These are phyloP conservation scores for Acipenser transmontanus DNA, from an alignment of 2,797 vertebrate genomes.

Conservation along the genomic window DNA sequence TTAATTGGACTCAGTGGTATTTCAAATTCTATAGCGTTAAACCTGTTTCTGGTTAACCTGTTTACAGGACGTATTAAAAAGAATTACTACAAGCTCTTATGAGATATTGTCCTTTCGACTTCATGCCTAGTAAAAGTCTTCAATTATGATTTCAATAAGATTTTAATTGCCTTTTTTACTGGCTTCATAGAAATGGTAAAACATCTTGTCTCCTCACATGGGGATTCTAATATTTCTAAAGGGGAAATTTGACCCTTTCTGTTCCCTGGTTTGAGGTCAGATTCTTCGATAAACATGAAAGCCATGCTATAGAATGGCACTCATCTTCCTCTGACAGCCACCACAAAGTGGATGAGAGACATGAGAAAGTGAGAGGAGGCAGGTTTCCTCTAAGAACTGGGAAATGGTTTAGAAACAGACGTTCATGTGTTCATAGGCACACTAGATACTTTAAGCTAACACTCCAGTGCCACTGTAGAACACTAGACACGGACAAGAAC, in stretches of 20 bases:
- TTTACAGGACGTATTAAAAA: neutral
- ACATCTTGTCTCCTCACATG: no score
- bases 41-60: neutral
- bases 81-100: neutral
- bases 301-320: neutral
- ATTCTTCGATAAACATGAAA: neutral
- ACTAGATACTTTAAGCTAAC: no score
- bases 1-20: neutral
- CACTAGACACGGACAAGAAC: no score
- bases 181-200: no score
- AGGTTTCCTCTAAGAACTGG: neutral
- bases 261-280: neutral
- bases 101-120: neutral
- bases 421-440: neutral
- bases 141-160: neutral
- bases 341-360: neutral
- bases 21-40: neutral
- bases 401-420: neutral
- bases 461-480: no score
- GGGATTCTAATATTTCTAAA: no score
- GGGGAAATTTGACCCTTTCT: no score
- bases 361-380: neutral
- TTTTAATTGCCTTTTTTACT: neutral
- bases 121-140: no score
- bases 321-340: neutral